These are phyloP conservation scores for Apantesis nais DNA, from an alignment of 2,888 invertebrate genomes.

Conservation along the genomic window DNA sequence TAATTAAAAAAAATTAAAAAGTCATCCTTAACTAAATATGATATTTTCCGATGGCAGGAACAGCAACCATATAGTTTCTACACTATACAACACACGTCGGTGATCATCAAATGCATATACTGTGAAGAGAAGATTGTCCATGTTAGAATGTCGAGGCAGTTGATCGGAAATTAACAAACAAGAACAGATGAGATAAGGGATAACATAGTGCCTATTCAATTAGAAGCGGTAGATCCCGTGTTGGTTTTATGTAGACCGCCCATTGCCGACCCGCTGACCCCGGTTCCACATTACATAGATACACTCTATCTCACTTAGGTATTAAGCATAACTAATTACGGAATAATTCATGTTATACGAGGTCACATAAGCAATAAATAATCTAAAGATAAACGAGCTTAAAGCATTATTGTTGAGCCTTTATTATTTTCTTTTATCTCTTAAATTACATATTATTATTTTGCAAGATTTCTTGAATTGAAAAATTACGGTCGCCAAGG, in stretches of 20 bases:
- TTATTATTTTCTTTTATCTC: slow-evolving; percentile 25
- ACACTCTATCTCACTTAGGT: slow-evolving; percentile 56
- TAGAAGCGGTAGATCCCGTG: slow-evolving; percentile 69
- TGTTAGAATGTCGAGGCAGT: slow-evolving; percentile 62
- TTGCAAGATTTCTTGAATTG: slow-evolving; percentile 19
- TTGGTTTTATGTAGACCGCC: slow-evolving; percentile 62
- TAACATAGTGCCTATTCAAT: slow-evolving; percentile 69
- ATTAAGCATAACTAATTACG: slow-evolving; percentile 70
- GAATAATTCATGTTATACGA: slow-evolving; percentile 61
- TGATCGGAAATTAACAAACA: slow-evolving; percentile 75
- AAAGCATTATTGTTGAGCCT: slow-evolving; percentile 42
- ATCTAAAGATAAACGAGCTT: slow-evolving; percentile 31
- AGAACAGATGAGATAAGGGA: slow-evolving; percentile 74
- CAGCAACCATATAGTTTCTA: background rate
- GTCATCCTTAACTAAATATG: too few species aligned
- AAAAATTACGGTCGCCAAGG: background rate
- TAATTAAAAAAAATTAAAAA: background rate
- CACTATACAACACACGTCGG: too few species aligned
- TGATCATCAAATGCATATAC: background rate
- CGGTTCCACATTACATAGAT: slow-evolving; percentile 55
- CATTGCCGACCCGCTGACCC: slow-evolving; percentile 64
- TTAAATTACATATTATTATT: slow-evolving; percentile 11
- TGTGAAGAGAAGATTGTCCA: slow-evolving; percentile 28
- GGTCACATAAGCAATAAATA: slow-evolving; percentile 51
- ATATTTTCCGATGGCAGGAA: background rate